These are phyloP conservation scores for Procapra przewalskii DNA, from an alignment of 2,113 vertebrate genomes.

Conservation along the genomic window DNA sequence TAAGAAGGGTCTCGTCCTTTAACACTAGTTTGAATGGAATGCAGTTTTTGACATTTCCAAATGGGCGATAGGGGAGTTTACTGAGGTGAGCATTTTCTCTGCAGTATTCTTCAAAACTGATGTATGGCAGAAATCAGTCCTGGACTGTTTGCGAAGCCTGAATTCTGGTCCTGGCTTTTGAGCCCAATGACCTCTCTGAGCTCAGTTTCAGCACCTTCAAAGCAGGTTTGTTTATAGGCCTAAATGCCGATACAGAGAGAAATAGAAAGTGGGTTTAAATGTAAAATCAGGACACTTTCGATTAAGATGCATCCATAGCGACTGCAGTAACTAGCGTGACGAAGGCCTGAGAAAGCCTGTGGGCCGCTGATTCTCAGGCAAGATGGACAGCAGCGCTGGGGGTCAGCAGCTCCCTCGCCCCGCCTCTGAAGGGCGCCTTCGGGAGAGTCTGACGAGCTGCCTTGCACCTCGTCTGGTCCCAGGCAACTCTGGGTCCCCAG, in stretches of 20 bases:
- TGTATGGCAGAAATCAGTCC: not conserved
- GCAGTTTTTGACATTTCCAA: not conserved
- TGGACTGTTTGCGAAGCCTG: not conserved
- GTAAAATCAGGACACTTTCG: not conserved
- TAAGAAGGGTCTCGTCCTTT: not conserved
- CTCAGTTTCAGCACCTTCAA: not conserved
- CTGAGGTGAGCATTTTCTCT: not conserved
- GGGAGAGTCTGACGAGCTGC: not conserved
- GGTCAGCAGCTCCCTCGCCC: not conserved
- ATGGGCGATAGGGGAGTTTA: rapidly evolving
- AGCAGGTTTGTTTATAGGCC: not conserved
- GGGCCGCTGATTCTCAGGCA: not conserved
- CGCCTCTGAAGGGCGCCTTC: not conserved
- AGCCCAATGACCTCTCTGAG: not conserved
- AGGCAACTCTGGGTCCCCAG: not conserved
- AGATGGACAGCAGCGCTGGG: not conserved
- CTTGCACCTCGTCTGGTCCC: not conserved
- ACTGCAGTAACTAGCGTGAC: not conserved
- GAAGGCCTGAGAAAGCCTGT: not conserved
- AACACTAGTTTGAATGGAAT: not conserved
- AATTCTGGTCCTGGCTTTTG: not conserved
- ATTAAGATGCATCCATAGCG: not conserved
- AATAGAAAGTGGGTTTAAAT: not conserved
- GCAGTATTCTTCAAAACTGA: not conserved
- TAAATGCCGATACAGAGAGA: not conserved